Base-by-base conservation (phyloP, 2,113 vertebrate species). In the Embiotoca jacksoni region DNA sequence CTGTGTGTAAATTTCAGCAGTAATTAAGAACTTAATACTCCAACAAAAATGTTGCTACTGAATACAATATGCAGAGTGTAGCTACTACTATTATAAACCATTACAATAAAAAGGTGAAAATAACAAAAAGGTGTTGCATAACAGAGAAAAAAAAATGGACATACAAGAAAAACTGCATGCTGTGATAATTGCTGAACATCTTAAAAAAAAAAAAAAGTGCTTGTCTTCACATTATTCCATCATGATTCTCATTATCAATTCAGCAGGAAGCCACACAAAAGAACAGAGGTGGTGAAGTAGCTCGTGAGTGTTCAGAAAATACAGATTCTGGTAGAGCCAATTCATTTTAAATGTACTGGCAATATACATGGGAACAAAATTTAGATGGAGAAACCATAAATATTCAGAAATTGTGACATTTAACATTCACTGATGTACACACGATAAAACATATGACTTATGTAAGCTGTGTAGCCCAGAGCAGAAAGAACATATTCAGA, bases 161-260 rank as follows among this genome's bases (percentile, higher is more conserved):
- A 37, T 44, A 3, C 32, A 14, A 14, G 60, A 50, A 58, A 47
- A 4, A 30, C 11, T 36, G 9, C 30, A 52, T 35, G 2, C 16
- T 11, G 23, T 36, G 14, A 41, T 59, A 77, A 72, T 7, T 75
- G 36, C 39, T 46, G 7, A 68, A 76, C 70, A 75, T 75, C 55
- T 72, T 41, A 49, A 46, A 56, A 54, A 62, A 66, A 37, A 6
- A 37, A 3, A 13, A 16, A 36, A 37, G 16, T 41, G 72, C 54
- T 32, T 46, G 33, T 56, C n/a, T 16, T 49, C 37, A 33, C 2
- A 49, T 61, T 13, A 73, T 59, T 13, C 6, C 52, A 54, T 78
- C 57, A 57, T 57, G 16, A 39, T 63, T 60, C 14, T 80, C 69
- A 71, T 84, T 53, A 81, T 80, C 62, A 60, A 41, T 73, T 75